Conservation (phyloP, 2,888 invertebrate species). For the Polia nebulosa region DNA sequence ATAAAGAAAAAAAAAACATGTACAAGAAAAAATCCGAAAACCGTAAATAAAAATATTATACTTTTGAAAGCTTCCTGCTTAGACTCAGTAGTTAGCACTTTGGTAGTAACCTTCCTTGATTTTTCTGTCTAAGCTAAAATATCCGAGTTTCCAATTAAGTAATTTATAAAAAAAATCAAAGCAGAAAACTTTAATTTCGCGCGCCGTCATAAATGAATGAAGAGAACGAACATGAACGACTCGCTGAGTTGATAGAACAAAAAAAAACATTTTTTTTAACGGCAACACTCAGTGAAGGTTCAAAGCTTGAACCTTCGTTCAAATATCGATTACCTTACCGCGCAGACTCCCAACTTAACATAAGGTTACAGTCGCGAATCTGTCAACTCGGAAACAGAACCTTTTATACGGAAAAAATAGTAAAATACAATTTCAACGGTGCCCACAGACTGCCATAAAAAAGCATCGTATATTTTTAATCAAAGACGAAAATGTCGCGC, state of each 20-base stretch:
- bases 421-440: conserved; percentile 15
- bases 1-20: no score
- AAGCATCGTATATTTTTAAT: conserved; percentile 20
- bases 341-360: conserved; percentile 55
- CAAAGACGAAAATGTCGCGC: conserved; percentile 55
- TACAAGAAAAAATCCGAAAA: no score
- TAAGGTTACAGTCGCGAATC: conserved; percentile 23
- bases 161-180: no score
- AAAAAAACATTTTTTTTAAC: conserved; percentile 1
- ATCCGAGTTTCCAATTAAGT: no score
- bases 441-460: conserved; percentile 27
- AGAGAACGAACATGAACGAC: background rate
- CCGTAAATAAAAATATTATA: no score
- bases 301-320: conserved; percentile 12
- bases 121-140: no score
- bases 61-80: no score
- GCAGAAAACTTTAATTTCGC: background rate
- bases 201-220: background rate
- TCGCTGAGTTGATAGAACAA: conserved; percentile 8
- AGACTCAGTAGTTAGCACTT: no score
- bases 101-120: no score
- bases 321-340: conserved; percentile 59
- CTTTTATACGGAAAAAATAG: conserved; percentile 50
- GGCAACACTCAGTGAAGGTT: conserved; percentile 17
- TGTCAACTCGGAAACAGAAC: conserved; percentile 17